Conservation (phyloP, 2,113 vertebrate genomes). For the Rhadina sibilatrix region DNA sequence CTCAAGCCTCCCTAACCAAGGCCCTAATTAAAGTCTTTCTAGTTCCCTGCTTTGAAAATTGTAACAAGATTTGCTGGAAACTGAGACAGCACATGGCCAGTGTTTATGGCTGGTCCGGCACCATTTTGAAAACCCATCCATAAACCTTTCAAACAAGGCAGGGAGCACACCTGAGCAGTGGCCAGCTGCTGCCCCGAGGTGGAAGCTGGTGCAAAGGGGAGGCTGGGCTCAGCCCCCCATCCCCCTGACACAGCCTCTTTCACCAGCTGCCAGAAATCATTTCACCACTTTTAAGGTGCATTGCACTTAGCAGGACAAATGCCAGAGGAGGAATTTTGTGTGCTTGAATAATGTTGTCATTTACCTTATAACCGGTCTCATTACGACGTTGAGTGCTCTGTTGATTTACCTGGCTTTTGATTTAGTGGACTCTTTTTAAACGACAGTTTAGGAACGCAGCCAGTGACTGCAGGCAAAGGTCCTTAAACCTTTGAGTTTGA, state of each 20-base stretch:
- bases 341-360: constrained; percentile 63
- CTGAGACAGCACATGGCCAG: background rate
- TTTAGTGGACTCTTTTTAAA: constrained; percentile 36
- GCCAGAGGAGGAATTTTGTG: constrained; percentile 53
- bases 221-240: background rate
- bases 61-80: constrained; percentile 5
- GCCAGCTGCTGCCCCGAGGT: background rate
- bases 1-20: background rate
- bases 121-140: background rate
- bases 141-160: background rate
- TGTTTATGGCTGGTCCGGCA: background rate
- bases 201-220: background rate
- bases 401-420: constrained; percentile 63
- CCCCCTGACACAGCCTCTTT: background rate
- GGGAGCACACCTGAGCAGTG: background rate
- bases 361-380: constrained; percentile 30
- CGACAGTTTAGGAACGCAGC: background rate
- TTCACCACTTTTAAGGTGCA: constrained; percentile 6
- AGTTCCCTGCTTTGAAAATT: constrained; percentile 9
- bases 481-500: background rate
- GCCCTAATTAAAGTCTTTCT: constrained; percentile 26
- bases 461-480: constrained; percentile 32
- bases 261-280: constrained; percentile 31
- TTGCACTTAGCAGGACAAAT: constrained; percentile 29
- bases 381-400: constrained; percentile 11